phyloP scores from a whole-genome alignment of 2,797 vertebrate species.

The Sebastiscus tertius region DNA sequence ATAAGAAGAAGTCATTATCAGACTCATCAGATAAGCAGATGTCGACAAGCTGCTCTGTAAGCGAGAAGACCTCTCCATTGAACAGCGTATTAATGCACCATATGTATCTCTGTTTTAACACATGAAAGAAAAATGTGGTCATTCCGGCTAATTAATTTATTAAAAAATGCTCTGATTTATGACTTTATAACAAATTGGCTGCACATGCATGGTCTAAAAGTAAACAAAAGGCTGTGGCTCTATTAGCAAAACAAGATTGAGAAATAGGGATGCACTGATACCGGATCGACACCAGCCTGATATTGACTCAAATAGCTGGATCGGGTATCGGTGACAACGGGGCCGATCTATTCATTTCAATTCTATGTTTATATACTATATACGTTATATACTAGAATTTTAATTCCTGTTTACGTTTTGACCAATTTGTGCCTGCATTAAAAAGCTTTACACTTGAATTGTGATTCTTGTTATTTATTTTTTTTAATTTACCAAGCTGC shows the following conservation, averaged over 20 bases:
- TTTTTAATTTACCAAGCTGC: too few species aligned
- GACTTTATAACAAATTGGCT: not conserved
- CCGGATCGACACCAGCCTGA: too few species aligned
- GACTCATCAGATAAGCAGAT: constrained; percentile 85
- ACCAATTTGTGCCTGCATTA: too few species aligned
- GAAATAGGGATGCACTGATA: not conserved
- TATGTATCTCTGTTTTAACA: constrained; percentile 31
- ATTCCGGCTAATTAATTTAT: constrained; percentile 32
- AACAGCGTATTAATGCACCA: constrained; percentile 65
- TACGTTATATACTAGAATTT: too few species aligned
- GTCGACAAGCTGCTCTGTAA: constrained; percentile 81
- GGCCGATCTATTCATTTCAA: too few species aligned
- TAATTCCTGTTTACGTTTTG: too few species aligned
- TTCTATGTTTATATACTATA: too few species aligned
- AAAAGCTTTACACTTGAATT: too few species aligned
- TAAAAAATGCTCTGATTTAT: constrained; percentile 5
- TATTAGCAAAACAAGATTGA: not conserved
- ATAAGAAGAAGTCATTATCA: constrained; percentile 62
- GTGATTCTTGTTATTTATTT: too few species aligned
- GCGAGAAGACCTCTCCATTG: constrained; percentile 70
- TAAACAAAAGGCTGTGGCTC: constrained; percentile 24
- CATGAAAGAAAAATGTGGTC: constrained; percentile 45
- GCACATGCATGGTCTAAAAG: not conserved
- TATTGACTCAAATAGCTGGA: too few species aligned
- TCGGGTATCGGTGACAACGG: too few species aligned